A percentile compares a stretch with the other conserved stretches of the same genome.
Conservation (phyloP, 2,113 vertebrate genomes). For the Phalacrocorax pelagicus region DNA sequence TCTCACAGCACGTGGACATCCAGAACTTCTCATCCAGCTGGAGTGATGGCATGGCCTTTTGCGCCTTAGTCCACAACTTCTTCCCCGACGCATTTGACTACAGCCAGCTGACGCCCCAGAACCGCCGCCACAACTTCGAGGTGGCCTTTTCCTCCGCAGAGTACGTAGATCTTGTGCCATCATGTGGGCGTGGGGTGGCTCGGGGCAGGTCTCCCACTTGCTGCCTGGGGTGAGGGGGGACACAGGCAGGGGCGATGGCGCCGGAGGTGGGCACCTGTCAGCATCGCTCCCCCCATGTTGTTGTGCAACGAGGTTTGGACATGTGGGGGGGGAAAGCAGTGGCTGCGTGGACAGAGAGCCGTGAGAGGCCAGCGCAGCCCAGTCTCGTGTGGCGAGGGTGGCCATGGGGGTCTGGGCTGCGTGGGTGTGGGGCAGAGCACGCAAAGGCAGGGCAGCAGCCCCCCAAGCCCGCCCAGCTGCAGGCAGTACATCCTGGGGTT, state of each 20-base stretch:
- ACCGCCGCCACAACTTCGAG: slow-evolving; percentile 95
- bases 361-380: neutral
- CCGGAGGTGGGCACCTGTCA: neutral
- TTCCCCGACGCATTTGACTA: slow-evolving; percentile 97
- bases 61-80: slow-evolving; percentile 96
- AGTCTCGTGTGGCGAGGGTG: neutral
- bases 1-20: slow-evolving; percentile 88
- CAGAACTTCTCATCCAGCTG: slow-evolving; percentile 99
- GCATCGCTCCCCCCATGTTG: neutral
- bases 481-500: neutral
- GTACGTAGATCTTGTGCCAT: slow-evolving; percentile 78
- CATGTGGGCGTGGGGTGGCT: neutral
- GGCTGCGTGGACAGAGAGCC: neutral
- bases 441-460: neutral
- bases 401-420: neutral
- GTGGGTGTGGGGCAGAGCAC: neutral
- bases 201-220: neutral
- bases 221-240: neutral
- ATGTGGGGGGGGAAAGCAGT: neutral
- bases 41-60: slow-evolving; percentile 98
- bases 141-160: slow-evolving; percentile 93
- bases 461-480: neutral
- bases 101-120: slow-evolving; percentile 86
- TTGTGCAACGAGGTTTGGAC: neutral
- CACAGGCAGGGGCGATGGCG: too few relatives aligned